Evolutionary conservation across 1,140 invertebrate species (phyloP), one percentile per base, ranked within the genome.

Genomic region (Propsilocerus akamusi): DNA sequence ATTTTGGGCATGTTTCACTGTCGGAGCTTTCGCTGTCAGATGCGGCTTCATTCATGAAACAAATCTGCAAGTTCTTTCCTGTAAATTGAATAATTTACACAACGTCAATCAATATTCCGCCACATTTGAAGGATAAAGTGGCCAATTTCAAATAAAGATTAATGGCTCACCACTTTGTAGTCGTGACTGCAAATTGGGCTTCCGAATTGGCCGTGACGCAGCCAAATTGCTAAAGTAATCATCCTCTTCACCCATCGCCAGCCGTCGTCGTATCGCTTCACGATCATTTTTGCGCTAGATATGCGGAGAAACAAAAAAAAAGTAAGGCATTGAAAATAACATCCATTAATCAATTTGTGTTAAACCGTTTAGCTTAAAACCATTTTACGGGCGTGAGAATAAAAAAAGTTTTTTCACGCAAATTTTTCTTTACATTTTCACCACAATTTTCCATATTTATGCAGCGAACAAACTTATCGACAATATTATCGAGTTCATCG

Each of bases 51-150:
- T 94, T 94, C 85, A 94, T 86, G 66, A 93, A 93, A 72, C 88
- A 90, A 57, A 93, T 91, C 73, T 94, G 89, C 14, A 93, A 76
- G 69, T 92, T 92, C 80, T 84, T 90, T 49, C 84, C 83, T 87
- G 65, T 32, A 70, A 64, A 60, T 50, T 47, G 57, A 59, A 59
- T 61, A 65, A 64, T 62, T 52, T 68, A 64, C 53, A 65, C 54
- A 59, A 55, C 47, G 11, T 53, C 53, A 0, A 54, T 47, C 17
- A 56, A 49, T 8, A 58, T 49, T 37, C 53, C 49, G 4, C 52
- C 51, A 2, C 47, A 52, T 17, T 55, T 58, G 47, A 53, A 47
- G 25, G 53, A 47, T 3, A 48, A 37, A 49, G 48, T 25, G 47
- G 55, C 6, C 5, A 7, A 48, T 26, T n/a, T 25, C 6, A 48